Evolutionary conservation across 2,797 vertebrate genomes (phyloP).

Genomic region (Artibeus lituratus): DNA sequence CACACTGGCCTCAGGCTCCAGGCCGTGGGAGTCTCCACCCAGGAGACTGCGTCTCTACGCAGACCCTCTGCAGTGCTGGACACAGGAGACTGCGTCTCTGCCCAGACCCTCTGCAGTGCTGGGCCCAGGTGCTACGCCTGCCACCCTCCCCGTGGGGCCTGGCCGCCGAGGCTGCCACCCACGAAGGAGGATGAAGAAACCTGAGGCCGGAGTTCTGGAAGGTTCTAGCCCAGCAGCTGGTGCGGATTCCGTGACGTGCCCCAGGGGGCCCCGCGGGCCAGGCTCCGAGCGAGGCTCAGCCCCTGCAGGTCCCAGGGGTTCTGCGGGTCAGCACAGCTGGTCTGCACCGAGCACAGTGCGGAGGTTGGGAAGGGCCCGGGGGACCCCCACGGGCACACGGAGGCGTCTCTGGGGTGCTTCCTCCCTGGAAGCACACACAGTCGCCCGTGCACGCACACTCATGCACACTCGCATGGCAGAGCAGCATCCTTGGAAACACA

Average conservation of each 20-base stretch:
- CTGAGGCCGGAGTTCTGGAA: neutral
- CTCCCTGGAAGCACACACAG: neutral
- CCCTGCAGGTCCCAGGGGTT: neutral
- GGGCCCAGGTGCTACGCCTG: neutral
- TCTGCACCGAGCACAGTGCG: rapidly evolving
- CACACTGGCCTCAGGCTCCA: too few species aligned
- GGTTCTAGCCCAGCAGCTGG: neutral
- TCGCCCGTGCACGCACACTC: neutral
- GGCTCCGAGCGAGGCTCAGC: rapidly evolving
- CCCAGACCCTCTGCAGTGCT: neutral
- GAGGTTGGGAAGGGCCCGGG: neutral
- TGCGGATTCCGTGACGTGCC: rapidly evolving
- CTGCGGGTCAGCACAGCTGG: rapidly evolving
- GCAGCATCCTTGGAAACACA: rapidly evolving
- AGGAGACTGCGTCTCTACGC: too few species aligned
- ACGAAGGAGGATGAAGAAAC: rapidly evolving
- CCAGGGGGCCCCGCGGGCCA: too few species aligned
- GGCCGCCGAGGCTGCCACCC: neutral
- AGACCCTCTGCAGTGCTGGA: too few species aligned
- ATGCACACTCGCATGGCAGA: neutral
- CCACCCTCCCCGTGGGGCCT: rapidly evolving
- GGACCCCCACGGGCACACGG: neutral
- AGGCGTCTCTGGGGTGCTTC: neutral
- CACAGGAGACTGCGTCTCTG: too few species aligned
- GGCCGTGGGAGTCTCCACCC: rapidly evolving